Conservation (phyloP, 2,113 vertebrate species). For the Scytalopus superciliaris region DNA sequence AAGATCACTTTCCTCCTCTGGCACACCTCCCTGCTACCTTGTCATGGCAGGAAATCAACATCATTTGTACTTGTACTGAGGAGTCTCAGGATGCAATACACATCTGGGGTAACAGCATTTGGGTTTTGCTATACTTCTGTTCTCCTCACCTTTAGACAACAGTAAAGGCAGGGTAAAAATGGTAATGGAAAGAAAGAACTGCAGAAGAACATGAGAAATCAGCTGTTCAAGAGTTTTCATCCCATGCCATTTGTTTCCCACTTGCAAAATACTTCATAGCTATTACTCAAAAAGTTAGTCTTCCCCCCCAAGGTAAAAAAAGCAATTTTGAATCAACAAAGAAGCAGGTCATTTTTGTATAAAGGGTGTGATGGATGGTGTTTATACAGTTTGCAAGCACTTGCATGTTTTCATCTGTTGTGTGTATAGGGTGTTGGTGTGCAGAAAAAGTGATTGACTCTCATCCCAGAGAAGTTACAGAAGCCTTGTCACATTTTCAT, state of each 20-base stretch:
- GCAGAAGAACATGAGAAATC: neutral
- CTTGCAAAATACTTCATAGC: neutral
- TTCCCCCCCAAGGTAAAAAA: neutral
- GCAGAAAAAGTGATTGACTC: neutral
- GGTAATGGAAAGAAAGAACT: neutral
- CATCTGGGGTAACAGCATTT: neutral
- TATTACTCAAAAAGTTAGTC: neutral
- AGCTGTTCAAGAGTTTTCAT: neutral
- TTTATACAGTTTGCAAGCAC: neutral
- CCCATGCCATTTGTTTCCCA: neutral
- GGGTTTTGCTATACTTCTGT: neutral
- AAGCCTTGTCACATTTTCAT: neutral
- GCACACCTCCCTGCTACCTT: neutral
- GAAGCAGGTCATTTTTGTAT: neutral
- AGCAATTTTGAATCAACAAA: neutral
- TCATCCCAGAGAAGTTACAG: neutral
- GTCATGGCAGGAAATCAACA: slow-evolving; percentile 14
- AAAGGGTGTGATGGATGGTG: neutral
- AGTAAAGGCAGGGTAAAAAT: neutral
- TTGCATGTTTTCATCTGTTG: neutral
- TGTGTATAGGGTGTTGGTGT: neutral
- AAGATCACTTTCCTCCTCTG: neutral
- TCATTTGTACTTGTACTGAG: neutral
- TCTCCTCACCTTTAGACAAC: neutral
- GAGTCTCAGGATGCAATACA: neutral